Percentiles rank a stretch among this genome's conserved stretches.
Evolutionary conservation across 2,797 vertebrate species (phyloP).

Genomic region (Dermochelys coriacea): DNA sequence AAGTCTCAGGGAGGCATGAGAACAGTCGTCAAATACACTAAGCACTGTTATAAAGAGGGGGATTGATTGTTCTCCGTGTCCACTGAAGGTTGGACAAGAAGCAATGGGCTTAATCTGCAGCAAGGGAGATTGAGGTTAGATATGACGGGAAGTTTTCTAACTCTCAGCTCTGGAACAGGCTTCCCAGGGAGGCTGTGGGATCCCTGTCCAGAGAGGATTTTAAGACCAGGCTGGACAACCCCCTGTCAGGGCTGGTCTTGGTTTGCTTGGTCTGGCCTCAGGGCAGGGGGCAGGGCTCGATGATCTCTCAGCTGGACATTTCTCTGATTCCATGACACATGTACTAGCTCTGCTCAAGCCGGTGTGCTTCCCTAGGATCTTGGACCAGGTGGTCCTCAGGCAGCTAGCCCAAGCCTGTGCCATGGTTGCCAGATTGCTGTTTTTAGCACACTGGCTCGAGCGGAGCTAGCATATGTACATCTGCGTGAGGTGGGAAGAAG

Average conservation of each 20-base stretch:
- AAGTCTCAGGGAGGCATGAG: not conserved
- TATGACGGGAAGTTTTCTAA: not conserved
- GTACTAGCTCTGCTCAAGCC: not conserved
- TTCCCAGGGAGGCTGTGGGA: too few relatives aligned
- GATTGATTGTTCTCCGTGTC: not conserved
- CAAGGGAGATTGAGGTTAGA: not conserved
- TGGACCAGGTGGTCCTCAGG: not conserved
- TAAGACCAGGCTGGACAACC: not conserved
- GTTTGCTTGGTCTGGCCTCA: not conserved
- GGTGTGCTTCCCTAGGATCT: not conserved
- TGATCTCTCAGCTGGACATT: not conserved
- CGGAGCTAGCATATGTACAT: fast-evolving
- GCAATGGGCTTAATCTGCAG: not conserved
- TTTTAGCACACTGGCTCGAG: not conserved
- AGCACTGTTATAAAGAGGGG: not conserved
- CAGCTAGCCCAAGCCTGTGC: not conserved
- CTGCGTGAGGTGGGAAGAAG: too few relatives aligned
- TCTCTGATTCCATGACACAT: not conserved
- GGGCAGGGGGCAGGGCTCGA: too few relatives aligned
- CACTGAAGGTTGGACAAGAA: not conserved
- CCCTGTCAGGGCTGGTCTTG: not conserved
- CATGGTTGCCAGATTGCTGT: not conserved
- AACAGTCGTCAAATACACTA: not conserved
- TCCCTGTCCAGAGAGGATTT: not conserved
- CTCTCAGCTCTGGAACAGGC: not conserved